Percentiles rank a stretch among this genome's conserved stretches.
These are phyloP conservation scores for Delphinus delphis DNA, from an alignment of 2,113 vertebrate species.

Conservation along the genomic window DNA sequence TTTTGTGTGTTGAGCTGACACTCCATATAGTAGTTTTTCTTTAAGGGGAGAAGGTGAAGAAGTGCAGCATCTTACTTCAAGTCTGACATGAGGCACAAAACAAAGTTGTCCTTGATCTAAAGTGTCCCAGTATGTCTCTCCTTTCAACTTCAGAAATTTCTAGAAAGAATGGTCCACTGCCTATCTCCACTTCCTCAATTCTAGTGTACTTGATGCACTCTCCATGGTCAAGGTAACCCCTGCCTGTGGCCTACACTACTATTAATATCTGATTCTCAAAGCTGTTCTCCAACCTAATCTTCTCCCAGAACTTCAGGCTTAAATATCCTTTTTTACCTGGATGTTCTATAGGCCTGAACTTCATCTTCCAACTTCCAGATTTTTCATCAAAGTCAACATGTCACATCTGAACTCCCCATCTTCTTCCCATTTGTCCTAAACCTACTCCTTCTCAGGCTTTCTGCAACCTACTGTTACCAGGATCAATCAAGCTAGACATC, in stretches of 20 bases:
- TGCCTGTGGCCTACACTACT: not conserved
- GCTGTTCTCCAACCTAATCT: not conserved
- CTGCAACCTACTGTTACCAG: not conserved
- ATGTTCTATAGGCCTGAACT: not conserved
- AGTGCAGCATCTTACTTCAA: not conserved
- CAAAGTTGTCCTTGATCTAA: not conserved
- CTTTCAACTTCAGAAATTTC: not conserved
- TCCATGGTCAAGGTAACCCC: not conserved
- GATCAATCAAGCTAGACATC: not conserved
- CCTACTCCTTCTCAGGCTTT: not conserved
- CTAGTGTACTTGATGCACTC: not conserved
- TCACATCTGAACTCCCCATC: not conserved
- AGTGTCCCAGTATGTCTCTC: not conserved
- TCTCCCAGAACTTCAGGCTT: not conserved
- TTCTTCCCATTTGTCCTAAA: not conserved
- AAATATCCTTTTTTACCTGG: not conserved
- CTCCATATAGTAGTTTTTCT: not conserved
- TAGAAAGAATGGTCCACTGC: not conserved
- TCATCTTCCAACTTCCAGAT: not conserved
- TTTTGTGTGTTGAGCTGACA: not conserved
- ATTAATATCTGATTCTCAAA: not conserved
- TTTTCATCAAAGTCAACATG: not conserved
- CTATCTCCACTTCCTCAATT: not conserved
- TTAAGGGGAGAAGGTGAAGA: not conserved
- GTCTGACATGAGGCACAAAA: not conserved